Evolutionary conservation across 2,888 invertebrate genomes (phyloP), one percentile per base, ranked within the genome.

Genomic region (Lycocerus yunnanus): DNA sequence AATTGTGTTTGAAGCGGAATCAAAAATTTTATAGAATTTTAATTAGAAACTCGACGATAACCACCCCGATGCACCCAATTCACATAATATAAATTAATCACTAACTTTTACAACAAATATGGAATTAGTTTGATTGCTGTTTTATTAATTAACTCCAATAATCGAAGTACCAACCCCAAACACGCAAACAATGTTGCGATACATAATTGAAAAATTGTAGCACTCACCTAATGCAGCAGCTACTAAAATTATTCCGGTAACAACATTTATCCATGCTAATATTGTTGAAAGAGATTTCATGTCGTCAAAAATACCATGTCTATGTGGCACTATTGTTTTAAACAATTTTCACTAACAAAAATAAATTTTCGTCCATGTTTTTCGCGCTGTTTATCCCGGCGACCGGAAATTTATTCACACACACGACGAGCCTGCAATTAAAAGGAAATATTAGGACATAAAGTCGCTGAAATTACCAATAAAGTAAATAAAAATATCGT

Each of bases 261-360:
- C 79, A 79, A 85, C 80, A 78, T 84, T 84, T 83, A 84, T 85
- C 86, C 86, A 86, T 86, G 82, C 84, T 80, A 82, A 81, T 79
- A 81, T 83, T 78, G 83, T 81, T 81, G 84, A 80, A 82, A 82
- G 81, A 79, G 84, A 81, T 85, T 81, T 86, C 86, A 86, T 86
- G 83, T 85, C 86, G 85, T 81, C 85, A 80, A 78, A 81, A 84
- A 84, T 86, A 84, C 82, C 85, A 85, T 85, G 84, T 84, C 85
- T 84, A 82, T 83, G 82, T 83, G 78, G 80, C 81, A 82, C 81
- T 79, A 81, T 81, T 78, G 79, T 79, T 80, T 79, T 80, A 81
- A 78, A 78, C 78, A 78, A 79, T 79, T 77, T 82, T 80, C 82
- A 83, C 82, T 78, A 65, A 59, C 2, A 20, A 14, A 67, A 58